phyloP scores from a whole-genome alignment of 2,888 invertebrate species.

The Criorhina ranunculi region DNA sequence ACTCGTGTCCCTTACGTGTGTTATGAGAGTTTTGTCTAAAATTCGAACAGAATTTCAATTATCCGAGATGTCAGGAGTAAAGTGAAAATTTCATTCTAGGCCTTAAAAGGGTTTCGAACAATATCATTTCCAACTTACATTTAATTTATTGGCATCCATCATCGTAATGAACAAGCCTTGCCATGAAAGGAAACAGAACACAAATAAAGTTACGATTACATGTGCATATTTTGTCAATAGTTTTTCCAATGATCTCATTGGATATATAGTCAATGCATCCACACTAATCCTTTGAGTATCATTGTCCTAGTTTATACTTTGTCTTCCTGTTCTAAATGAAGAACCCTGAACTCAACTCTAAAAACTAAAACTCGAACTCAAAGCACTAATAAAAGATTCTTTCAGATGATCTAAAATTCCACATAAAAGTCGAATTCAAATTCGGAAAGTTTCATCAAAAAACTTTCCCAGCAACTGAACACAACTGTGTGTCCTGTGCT shows the following conservation, averaged over 20 bases:
- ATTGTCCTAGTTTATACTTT: constrained; percentile 23
- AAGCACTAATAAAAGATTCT: constrained; percentile 72
- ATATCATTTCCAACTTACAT: too few relatives aligned
- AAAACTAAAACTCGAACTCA: constrained; percentile 55
- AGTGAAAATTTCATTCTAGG: too few relatives aligned
- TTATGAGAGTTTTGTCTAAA: too few relatives aligned
- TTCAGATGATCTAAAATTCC: constrained; percentile 66
- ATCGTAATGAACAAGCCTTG: too few relatives aligned
- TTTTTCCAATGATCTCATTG: constrained; percentile 36
- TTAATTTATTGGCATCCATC: background rate
- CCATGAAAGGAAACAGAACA: background rate
- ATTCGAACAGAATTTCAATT: too few relatives aligned
- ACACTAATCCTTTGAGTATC: constrained; percentile 60
- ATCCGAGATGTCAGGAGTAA: too few relatives aligned
- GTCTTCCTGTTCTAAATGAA: background rate
- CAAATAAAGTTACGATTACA: background rate
- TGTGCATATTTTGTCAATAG: constrained; percentile 27
- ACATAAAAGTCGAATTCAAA: constrained; percentile 63
- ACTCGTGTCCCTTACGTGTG: too few relatives aligned
- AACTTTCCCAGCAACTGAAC: constrained; percentile 40
- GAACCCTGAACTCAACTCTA: constrained; percentile 29
- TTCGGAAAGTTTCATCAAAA: constrained; percentile 56
- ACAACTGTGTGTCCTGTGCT: constrained; percentile 3
- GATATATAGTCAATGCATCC: constrained; percentile 18
- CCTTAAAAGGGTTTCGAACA: too few relatives aligned